Percentiles rank a stretch among this genome's conserved stretches.
These are phyloP conservation scores for Chymomyza amoena DNA, from an alignment of 2,888 invertebrate genomes.

Conservation along the genomic window DNA sequence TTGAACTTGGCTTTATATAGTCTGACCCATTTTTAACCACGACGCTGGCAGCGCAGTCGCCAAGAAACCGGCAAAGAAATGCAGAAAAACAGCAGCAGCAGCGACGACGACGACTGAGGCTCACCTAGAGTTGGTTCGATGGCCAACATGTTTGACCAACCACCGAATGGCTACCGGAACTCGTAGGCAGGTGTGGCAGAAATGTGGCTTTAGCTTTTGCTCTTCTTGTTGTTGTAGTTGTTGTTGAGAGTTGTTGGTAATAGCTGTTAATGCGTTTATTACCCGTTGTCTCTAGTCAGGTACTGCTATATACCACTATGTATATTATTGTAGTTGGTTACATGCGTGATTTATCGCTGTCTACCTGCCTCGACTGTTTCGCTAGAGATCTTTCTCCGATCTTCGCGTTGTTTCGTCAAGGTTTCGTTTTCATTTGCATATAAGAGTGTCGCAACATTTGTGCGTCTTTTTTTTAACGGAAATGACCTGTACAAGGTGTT, in stretches of 20 bases:
- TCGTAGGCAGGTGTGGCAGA: slow-evolving; percentile 36
- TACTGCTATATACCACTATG: not conserved
- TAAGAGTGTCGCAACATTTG: slow-evolving; percentile 7
- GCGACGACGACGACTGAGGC: slow-evolving; percentile 20
- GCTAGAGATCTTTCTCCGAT: slow-evolving; percentile 18
- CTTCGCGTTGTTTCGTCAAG: slow-evolving; percentile 21
- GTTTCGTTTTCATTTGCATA: slow-evolving; percentile 58
- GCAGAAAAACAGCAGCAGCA: slow-evolving; percentile 38
- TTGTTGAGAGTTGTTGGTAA: slow-evolving; percentile 23
- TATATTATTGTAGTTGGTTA: slow-evolving; percentile 9
- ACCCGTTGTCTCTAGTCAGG: slow-evolving; percentile 28
- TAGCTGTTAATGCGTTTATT: slow-evolving; percentile 52
- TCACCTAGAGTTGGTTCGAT: slow-evolving; percentile 7
- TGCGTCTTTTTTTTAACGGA: slow-evolving; percentile 21
- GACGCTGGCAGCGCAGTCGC: slow-evolving; percentile 18
- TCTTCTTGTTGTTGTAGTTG: not conserved
- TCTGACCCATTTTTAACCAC: slow-evolving; percentile 84
- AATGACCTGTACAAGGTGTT: slow-evolving; percentile 8
- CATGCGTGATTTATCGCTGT: slow-evolving; percentile 42
- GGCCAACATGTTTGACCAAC: slow-evolving; percentile 34
- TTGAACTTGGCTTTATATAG: slow-evolving; percentile 91
- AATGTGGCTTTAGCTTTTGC: slow-evolving; percentile 21
- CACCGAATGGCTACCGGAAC: not conserved
- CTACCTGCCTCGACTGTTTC: slow-evolving; percentile 46
- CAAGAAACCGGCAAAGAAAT: slow-evolving; percentile 53